phyloP scores from a whole-genome alignment of 2,113 vertebrate species.

The Oceanodroma tethys region DNA sequence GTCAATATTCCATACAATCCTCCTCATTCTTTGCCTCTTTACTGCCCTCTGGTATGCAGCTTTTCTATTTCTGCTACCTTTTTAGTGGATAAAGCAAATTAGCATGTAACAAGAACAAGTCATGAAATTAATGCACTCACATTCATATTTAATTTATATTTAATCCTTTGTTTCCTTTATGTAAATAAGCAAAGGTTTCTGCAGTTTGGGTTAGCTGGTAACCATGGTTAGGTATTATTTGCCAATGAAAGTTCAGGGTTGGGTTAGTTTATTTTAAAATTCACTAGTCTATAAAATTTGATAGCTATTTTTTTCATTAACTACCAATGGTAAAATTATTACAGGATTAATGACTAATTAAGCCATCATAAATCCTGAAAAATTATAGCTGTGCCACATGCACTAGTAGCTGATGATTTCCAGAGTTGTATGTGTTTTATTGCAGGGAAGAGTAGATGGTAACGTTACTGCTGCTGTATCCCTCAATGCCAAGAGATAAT shows the following conservation, averaged over 20 bases:
- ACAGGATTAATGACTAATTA: not conserved
- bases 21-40: not conserved
- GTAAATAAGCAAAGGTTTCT: not conserved
- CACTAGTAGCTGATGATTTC: not conserved
- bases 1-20: not conserved
- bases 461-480: not conserved
- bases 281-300: not conserved
- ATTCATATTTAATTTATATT: not conserved
- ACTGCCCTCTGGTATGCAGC: not conserved
- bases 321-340: not conserved
- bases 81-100: not conserved
- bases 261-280: not conserved
- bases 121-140: not conserved
- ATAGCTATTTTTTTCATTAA: not conserved
- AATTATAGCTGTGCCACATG: not conserved
- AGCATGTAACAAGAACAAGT: not conserved
- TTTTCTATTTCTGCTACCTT: not conserved
- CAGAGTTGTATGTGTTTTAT: not conserved
- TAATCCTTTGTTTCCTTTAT: not conserved
- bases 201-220: not conserved
- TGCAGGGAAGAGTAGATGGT: not conserved
- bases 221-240: not conserved
- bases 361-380: not conserved
- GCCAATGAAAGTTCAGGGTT: not conserved
- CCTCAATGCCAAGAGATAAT: not conserved